Evolutionary conservation across 1,140 invertebrate species (phyloP).

Genomic region (Gryon sp.): DNA sequence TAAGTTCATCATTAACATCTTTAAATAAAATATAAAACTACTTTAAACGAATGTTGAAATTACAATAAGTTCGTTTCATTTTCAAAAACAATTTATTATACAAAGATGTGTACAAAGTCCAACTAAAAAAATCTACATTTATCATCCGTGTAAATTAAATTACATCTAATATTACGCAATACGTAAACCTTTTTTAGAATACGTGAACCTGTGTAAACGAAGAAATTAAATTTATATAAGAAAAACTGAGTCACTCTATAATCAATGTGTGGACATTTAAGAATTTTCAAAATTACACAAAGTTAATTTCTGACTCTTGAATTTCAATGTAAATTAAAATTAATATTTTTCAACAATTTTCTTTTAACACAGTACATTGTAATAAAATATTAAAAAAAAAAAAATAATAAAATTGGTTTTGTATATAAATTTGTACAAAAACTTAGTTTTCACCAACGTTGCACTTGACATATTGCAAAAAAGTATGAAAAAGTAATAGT

Average conservation of each 20-base stretch:
- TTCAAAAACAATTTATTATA: conserved; percentile 60
- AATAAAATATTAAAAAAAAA: neutral
- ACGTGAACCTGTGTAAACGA: conserved; percentile 29
- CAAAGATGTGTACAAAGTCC: conserved; percentile 56
- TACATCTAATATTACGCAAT: conserved; percentile 49
- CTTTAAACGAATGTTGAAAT: conserved; percentile 22
- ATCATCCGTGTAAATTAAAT: conserved; percentile 54
- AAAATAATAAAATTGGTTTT: no score
- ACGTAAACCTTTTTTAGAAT: conserved; percentile 49
- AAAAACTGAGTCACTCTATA: conserved; percentile 21
- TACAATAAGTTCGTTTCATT: conserved; percentile 33
- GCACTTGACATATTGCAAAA: neutral
- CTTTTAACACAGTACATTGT: no score
- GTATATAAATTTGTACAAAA: no score
- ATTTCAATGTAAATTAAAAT: neutral
- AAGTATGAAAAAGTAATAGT: neutral
- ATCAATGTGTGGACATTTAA: neutral
- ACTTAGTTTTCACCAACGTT: conserved; percentile 8
- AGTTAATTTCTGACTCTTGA: neutral
- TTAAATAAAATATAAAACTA: neutral
- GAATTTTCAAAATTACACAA: neutral
- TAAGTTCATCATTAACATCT: neutral
- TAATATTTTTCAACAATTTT: no score
- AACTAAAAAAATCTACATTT: conserved; percentile 59
- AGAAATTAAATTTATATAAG: conserved; percentile 42